These are phyloP conservation scores for Hemiscyllium ocellatum DNA, from an alignment of 2,113 vertebrate genomes.

Conservation along the genomic window DNA sequence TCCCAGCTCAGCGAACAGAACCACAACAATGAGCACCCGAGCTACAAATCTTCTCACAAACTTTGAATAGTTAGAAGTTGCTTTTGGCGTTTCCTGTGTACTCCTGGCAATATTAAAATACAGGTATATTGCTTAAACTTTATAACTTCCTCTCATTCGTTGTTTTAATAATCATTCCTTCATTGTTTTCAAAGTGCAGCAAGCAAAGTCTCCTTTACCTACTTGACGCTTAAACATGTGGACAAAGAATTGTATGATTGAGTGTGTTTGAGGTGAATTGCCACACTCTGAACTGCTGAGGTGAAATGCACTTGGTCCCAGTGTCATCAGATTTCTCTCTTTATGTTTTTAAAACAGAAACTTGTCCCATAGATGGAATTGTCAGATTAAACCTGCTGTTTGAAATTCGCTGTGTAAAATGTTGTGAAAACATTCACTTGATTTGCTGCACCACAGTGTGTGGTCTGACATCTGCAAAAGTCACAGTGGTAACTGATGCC, in stretches of 20 bases:
- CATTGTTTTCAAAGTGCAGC: neutral
- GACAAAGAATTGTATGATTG: neutral
- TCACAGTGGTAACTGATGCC: constrained; percentile 39
- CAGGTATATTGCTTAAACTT: neutral
- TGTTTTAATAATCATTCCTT: neutral
- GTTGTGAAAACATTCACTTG: constrained; percentile 49
- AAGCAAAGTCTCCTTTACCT: neutral
- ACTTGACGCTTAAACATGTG: neutral
- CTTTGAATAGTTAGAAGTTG: no score
- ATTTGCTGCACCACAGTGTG: constrained; percentile 45
- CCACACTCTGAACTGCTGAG: constrained; percentile 39
- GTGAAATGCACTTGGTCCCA: constrained; percentile 51
- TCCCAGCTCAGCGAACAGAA: no score
- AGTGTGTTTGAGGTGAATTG: neutral
- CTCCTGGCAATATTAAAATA: neutral
- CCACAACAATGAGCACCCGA: no score
- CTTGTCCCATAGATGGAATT: constrained; percentile 44
- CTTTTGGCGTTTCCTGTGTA: neutral
- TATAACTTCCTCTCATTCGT: neutral
- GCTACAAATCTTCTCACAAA: no score
- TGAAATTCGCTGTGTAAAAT: constrained; percentile 46
- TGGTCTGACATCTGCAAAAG: constrained; percentile 41
- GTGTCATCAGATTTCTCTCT: constrained; percentile 49
- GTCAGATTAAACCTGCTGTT: constrained; percentile 49
- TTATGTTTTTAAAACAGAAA: constrained; percentile 49